A percentile compares a stretch with the other conserved stretches of the same genome.
phyloP scores from a whole-genome alignment of 2,113 vertebrate genomes.

The Cynopterus brachyotis region DNA sequence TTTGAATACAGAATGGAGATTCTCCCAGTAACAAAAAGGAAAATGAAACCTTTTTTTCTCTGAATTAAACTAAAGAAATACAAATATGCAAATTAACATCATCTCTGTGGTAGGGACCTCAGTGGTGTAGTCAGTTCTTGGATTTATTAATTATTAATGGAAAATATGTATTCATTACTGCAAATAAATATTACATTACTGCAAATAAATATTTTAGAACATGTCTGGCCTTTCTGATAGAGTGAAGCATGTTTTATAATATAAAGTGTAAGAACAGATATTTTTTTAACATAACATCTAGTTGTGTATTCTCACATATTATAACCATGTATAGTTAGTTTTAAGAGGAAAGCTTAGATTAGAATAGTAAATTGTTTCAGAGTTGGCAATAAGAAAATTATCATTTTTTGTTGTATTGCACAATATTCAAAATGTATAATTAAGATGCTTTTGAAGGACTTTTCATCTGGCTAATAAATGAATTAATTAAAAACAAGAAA shows the following conservation, averaged over 20 bases:
- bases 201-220: constrained; percentile 53
- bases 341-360: neutral
- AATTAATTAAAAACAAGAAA: neutral
- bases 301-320: neutral
- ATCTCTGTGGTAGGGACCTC: neutral
- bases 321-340: neutral
- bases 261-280: neutral
- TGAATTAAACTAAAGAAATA: constrained; percentile 6
- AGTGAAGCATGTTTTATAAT: constrained; percentile 17
- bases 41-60: neutral
- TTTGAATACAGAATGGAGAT: neutral
- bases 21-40: neutral
- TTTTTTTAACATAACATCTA: neutral
- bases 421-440: neutral
- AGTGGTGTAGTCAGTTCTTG: neutral
- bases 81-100: neutral
- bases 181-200: constrained; percentile 30
- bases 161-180: constrained; percentile 24
- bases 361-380: neutral
- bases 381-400: neutral
- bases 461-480: neutral
- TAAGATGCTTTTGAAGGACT: neutral
- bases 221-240: neutral
- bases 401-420: neutral
- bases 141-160: constrained; percentile 50